phyloP scores from a whole-genome alignment of 2,888 invertebrate genomes.

The Pseudanteris insignis region DNA sequence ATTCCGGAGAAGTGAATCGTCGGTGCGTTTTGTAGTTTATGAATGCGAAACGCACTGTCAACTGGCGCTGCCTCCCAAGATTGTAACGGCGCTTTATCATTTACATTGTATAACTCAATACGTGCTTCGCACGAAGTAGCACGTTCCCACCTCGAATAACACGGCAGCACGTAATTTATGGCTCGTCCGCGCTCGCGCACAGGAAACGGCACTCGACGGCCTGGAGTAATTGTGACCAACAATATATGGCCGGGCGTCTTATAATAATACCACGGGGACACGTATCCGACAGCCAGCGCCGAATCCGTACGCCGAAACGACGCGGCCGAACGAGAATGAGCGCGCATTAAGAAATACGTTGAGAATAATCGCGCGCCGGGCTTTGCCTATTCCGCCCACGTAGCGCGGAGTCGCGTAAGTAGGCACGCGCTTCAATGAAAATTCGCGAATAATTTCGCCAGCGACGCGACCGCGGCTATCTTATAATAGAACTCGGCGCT shows the following conservation, averaged over 20 bases:
- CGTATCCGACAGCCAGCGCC: constrained; percentile 12
- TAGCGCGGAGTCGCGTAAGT: constrained; percentile 49
- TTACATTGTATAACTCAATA: constrained; percentile 44
- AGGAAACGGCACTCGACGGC: constrained; percentile 41
- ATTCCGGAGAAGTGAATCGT: constrained; percentile 28
- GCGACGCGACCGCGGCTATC: constrained; percentile 46
- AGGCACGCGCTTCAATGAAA: constrained; percentile 49
- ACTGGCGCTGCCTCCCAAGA: constrained; percentile 33
- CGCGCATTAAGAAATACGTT: constrained; percentile 47
- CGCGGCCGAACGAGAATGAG: neutral
- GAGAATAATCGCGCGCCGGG: constrained; percentile 36
- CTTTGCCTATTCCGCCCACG: constrained; percentile 47
- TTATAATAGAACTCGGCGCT: constrained; percentile 46
- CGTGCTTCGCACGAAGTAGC: constrained; percentile 38
- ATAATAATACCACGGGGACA: constrained; percentile 31
- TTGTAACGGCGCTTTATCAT: constrained; percentile 44
- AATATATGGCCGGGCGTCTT: constrained; percentile 39
- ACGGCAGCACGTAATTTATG: constrained; percentile 37
- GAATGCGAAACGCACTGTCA: constrained; percentile 38
- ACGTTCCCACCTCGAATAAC: constrained; percentile 39
- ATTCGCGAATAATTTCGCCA: constrained; percentile 50
- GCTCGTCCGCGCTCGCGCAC: constrained; percentile 37
- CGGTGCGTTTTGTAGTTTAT: constrained; percentile 22
- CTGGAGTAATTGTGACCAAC: constrained; percentile 41
- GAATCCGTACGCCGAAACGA: neutral